Evolutionary conservation across 2,888 invertebrate species (phyloP).

Genomic region (Argyra leucocephala): DNA sequence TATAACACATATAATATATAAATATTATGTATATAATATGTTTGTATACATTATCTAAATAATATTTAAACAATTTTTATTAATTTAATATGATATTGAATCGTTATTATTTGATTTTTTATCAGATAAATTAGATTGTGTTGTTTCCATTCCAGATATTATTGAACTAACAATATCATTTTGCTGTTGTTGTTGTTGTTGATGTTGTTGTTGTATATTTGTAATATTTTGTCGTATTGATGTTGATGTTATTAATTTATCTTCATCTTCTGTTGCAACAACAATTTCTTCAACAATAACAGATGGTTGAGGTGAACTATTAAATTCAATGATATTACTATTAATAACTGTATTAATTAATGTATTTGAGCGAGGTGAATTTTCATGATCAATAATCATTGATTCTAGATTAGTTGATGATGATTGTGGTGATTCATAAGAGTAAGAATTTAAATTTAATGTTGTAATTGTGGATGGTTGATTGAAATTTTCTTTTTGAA

Average conservation of each 20-base stretch:
- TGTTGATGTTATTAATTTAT: conserved; percentile 11
- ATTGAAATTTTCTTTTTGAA: not conserved
- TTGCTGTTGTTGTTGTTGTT: conserved; percentile 18
- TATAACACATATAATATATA: conserved; percentile 15
- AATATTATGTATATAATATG: conserved; percentile 23
- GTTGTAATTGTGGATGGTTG: not conserved
- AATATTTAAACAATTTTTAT: conserved; percentile 21
- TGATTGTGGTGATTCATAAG: not conserved
- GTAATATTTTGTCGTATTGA: conserved; percentile 20
- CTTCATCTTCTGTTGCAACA: not conserved
- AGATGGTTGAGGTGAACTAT: not conserved
- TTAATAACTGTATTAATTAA: not conserved
- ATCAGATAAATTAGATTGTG: conserved; percentile 5
- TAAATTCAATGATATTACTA: not conserved
- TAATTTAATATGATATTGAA: conserved; percentile 1
- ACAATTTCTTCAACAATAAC: conserved; percentile 6
- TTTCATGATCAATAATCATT: not conserved
- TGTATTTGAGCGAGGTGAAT: conserved; percentile 6
- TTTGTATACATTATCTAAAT: conserved; percentile 22
- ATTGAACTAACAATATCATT: conserved; percentile 41
- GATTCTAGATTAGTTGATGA: not conserved
- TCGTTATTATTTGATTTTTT: not conserved
- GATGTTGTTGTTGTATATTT: conserved; percentile 9
- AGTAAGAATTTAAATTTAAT: not conserved
- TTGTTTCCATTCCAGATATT: conserved; percentile 42